Percentiles rank a stretch among this genome's conserved stretches.
These are phyloP conservation scores for Nemapogon koenigi DNA, from an alignment of 2,888 invertebrate genomes.

Conservation along the genomic window DNA sequence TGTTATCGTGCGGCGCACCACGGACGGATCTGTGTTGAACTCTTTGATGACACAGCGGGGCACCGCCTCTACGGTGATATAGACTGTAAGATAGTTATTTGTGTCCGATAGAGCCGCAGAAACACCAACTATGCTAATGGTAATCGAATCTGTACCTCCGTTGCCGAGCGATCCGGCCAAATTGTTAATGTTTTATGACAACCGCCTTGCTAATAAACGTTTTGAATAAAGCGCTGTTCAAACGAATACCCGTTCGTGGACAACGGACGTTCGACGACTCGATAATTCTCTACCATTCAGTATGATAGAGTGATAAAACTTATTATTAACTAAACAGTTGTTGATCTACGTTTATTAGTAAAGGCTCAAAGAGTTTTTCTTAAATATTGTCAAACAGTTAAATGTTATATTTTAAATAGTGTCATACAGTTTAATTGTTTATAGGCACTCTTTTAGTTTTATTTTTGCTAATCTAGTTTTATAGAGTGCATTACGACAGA, in stretches of 20 bases:
- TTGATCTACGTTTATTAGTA: too few species aligned
- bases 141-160: slow-evolving; percentile 27
- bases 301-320: too few species aligned
- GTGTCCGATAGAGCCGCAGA: slow-evolving; percentile 30
- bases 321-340: too few species aligned
- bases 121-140: slow-evolving; percentile 12
- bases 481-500: slow-evolving; percentile 22
- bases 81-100: slow-evolving; percentile 52
- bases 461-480: slow-evolving; percentile 40
- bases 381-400: slow-evolving; percentile 30
- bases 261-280: too few species aligned
- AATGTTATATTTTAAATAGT: slow-evolving; percentile 46
- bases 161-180: slow-evolving; percentile 51
- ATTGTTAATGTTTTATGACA: slow-evolving; percentile 40
- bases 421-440: slow-evolving; percentile 39
- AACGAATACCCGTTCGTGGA: too few species aligned
- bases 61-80: slow-evolving; percentile 21
- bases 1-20: slow-evolving; percentile 54
- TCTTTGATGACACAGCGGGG: slow-evolving; percentile 49
- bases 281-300: too few species aligned
- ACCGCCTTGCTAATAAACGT: too few species aligned
- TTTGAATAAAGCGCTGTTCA: too few species aligned
- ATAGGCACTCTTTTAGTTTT: slow-evolving; percentile 38
- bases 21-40: slow-evolving; percentile 58
- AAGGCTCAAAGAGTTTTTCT: slow-evolving; percentile 11